Evolutionary conservation across 1,140 invertebrate species (phyloP), one percentile per base, ranked within the genome.

Genomic region (Ips nitidus): DNA sequence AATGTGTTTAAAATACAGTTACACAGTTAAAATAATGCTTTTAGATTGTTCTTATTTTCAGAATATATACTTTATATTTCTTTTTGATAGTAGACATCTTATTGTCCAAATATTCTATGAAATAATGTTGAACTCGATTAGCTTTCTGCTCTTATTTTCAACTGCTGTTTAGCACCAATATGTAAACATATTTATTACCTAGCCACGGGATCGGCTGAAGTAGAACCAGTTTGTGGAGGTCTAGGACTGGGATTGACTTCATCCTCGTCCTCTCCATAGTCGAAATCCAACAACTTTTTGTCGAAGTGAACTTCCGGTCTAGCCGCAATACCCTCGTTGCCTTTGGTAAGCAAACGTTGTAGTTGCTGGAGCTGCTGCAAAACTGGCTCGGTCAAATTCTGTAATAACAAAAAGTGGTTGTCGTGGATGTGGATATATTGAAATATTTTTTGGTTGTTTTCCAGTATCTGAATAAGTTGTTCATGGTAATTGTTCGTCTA

Each of bases 261-360:
- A 61, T 86, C 81, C 59, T 93, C 91, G 41, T 94, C 91, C 73
- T 92, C 90, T 0, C 89, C 90, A 81, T 94, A 94, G 80, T 94
- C 92, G 83, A 92, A 94, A 77, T 94, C 92, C 38, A 94, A 79
- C 1, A 94, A 77, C 79, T 94, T 92, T 78, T 90, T 91, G 77
- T 88, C 88, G 78, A 91, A 90, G 73, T 88, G 88, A 1, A 89
- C 84, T 70, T 67, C 60, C 36, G 76, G 75, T 5, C 69, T 65
- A 62, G 73, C 75, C 80, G 80, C 8, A 22, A 22, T 22, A 74
- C 83, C 7, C 74, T 75, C 82, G 8, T 81, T 82, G 63, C 82
- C 79, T 64, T 85, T 84, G 36, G 86, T 76, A 41, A 87, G 75
- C 52, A 89, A 76, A 74, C 87, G 83, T 74, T 87, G 84, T 58